Evolutionary conservation across 2,888 invertebrate species (phyloP).

Genomic region (Eupithecia abbreviata): DNA sequence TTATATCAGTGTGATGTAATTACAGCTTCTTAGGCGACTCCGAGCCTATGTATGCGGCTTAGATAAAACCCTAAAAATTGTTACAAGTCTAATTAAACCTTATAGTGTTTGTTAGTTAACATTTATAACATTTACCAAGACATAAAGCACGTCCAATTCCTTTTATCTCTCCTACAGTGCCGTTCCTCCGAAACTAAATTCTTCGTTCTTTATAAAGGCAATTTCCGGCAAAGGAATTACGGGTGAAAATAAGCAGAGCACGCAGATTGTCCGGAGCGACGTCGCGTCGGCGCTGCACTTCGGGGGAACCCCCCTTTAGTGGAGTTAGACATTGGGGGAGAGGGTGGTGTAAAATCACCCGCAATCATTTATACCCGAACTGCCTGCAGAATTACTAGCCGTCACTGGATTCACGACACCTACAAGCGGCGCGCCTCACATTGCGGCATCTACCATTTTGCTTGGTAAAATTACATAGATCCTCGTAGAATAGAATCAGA

Average conservation of each 20-base stretch:
- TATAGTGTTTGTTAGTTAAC: neutral
- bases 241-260: slow-evolving; percentile 83
- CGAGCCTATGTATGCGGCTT: neutral
- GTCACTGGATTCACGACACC: slow-evolving; percentile 72
- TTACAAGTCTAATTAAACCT: neutral
- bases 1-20: neutral
- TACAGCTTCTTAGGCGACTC: neutral
- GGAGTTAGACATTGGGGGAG: slow-evolving; percentile 67
- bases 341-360: slow-evolving; percentile 82
- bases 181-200: slow-evolving; percentile 67
- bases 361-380: slow-evolving; percentile 84
- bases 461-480: slow-evolving; percentile 6
- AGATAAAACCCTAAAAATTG: neutral
- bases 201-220: slow-evolving; percentile 80
- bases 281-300: slow-evolving; percentile 80
- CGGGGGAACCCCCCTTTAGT: slow-evolving; percentile 57
- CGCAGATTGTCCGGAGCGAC: slow-evolving; percentile 83
- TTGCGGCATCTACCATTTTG: slow-evolving; percentile 36
- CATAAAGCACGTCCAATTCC: slow-evolving; percentile 51
- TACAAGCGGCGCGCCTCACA: slow-evolving; percentile 52
- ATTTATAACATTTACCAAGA: slow-evolving; percentile 40
- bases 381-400: slow-evolving; percentile 82
- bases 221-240: slow-evolving; percentile 83
- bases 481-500: neutral
- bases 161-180: slow-evolving; percentile 58